phyloP scores from a whole-genome alignment of 2,797 vertebrate species.

The Enteromius viviparus region DNA sequence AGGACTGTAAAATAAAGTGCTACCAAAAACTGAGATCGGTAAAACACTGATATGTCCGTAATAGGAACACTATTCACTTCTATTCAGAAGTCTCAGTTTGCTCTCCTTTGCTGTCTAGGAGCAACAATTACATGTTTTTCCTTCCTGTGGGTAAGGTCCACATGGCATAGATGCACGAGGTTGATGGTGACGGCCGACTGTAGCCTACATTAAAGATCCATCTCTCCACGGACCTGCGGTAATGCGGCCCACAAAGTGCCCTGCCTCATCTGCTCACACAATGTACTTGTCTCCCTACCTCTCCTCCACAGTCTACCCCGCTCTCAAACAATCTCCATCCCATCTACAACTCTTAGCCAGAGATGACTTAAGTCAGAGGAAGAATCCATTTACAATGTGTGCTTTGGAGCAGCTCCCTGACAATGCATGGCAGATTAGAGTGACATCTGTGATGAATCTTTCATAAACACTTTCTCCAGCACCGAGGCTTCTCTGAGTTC shows the following conservation, averaged over 20 bases:
- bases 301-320: slow-evolving; percentile 7
- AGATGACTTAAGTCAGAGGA: slow-evolving; percentile 92
- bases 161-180: slow-evolving; percentile 84
- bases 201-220: slow-evolving; percentile 87
- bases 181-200: slow-evolving; percentile 85
- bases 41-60: too few species aligned
- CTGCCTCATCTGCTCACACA: slow-evolving; percentile 88
- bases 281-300: slow-evolving; percentile 75
- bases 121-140: neutral
- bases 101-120: slow-evolving; percentile 1
- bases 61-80: neutral
- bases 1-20: too few species aligned
- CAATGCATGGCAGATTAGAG: slow-evolving; percentile 99
- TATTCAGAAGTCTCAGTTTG: neutral
- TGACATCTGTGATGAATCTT: slow-evolving; percentile 98
- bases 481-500: slow-evolving; percentile 68
- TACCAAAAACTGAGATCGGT: too few species aligned
- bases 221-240: slow-evolving; percentile 87
- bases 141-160: slow-evolving; percentile 61
- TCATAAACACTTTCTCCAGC: slow-evolving; percentile 87
- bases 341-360: slow-evolving; percentile 75
- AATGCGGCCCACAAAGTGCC: slow-evolving; percentile 88
- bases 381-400: slow-evolving; percentile 98
- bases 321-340: slow-evolving; percentile 57
- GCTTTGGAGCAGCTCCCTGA: slow-evolving; percentile 96